phyloP scores from a whole-genome alignment of 2,797 vertebrate species.

The Todus mexicanus region DNA sequence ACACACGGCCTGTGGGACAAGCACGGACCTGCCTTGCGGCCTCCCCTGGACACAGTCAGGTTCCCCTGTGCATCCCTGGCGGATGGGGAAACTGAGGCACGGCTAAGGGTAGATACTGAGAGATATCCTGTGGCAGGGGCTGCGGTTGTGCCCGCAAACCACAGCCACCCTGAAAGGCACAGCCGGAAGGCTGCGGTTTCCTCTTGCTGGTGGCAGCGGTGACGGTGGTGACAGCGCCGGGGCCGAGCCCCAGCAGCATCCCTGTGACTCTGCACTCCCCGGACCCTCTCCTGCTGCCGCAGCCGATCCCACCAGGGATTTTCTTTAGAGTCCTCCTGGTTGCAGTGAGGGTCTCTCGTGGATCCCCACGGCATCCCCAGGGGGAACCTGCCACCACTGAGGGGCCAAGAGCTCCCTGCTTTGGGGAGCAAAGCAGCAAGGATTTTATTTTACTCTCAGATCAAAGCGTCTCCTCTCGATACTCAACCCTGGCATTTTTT shows the following conservation, averaged over 20 bases:
- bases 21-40: no score
- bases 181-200: background rate
- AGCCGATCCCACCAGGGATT: fast-evolving
- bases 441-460: background rate
- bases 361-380: background rate
- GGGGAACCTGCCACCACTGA: background rate
- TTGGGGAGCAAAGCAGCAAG: background rate
- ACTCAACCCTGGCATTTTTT: background rate
- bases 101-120: background rate
- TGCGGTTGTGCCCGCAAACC: background rate
- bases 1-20: no score
- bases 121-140: background rate
- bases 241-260: fast-evolving
- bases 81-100: background rate
- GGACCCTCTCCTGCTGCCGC: fast-evolving
- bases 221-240: background rate
- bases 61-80: background rate
- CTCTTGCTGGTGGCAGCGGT: background rate
- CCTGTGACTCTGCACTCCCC: background rate
- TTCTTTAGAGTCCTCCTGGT: background rate
- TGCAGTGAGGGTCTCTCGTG: background rate
- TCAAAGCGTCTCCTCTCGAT: background rate
- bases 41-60: background rate
- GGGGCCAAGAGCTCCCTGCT: background rate
- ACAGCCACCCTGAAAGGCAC: fast-evolving